Percentiles rank a stretch among this genome's conserved stretches.
Conservation (phyloP, 2,797 vertebrate species). For the Sebastes diploproa region DNA sequence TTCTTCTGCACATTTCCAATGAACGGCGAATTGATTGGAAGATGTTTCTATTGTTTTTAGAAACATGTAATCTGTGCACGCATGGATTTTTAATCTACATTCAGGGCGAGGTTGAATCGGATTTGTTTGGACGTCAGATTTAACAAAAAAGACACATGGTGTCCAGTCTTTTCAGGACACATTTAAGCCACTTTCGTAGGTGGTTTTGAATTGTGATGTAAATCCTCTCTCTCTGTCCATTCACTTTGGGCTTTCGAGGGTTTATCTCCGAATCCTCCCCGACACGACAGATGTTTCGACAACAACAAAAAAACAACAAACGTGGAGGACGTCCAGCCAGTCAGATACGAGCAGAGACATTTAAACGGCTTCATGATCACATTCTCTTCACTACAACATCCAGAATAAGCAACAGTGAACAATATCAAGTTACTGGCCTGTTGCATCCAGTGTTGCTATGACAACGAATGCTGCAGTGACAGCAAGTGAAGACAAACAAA, state of each 20-base stretch:
- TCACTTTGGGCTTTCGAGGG: constrained; percentile 20
- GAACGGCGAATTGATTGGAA: background rate
- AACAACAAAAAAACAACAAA: background rate
- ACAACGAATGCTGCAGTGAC: background rate
- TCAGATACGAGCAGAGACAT: background rate
- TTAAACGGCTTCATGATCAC: background rate
- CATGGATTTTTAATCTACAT: background rate
- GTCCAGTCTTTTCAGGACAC: background rate
- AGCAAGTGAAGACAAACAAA: background rate
- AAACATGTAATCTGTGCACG: background rate
- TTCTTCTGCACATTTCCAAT: background rate
- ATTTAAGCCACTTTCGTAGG: background rate
- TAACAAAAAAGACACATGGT: background rate
- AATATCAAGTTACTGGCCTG: background rate
- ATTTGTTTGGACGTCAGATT: background rate
- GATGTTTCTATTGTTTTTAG: background rate
- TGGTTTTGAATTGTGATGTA: background rate
- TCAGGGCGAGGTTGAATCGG: background rate
- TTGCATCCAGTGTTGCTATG: background rate
- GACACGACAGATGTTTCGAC: background rate
- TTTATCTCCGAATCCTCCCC: constrained; percentile 11
- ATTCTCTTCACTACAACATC: too few relatives aligned
- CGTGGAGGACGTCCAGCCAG: background rate
- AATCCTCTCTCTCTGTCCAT: background rate
- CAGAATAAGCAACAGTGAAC: background rate